Conservation (phyloP, 2,113 vertebrate species). For the Serinus canaria region DNA sequence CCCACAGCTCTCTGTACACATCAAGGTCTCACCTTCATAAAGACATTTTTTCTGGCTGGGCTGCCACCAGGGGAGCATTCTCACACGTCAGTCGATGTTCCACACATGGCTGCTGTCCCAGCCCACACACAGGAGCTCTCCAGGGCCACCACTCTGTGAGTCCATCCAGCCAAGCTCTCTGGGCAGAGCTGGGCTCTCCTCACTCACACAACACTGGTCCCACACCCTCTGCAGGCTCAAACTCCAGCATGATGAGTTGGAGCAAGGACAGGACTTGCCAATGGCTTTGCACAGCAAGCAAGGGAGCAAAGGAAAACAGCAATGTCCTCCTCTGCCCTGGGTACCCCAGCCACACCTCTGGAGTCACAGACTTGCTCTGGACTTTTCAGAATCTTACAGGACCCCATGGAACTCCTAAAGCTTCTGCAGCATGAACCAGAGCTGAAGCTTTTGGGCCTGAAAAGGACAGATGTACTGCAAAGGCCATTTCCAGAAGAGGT, state of each 20-base stretch:
- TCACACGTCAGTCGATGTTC: accelerated
- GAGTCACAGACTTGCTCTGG: not conserved
- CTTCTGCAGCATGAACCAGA: accelerated
- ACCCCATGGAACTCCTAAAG: not conserved
- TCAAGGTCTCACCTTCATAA: not conserved
- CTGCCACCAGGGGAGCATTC: not conserved
- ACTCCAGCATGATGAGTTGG: not conserved
- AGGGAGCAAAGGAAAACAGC: not conserved
- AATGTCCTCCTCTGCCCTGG: accelerated
- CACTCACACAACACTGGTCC: not conserved
- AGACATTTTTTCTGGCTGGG: not conserved
- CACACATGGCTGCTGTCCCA: not conserved
- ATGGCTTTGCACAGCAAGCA: not conserved
- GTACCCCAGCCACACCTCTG: not conserved
- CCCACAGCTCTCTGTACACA: not conserved
- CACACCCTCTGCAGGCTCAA: not conserved
- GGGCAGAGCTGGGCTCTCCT: not conserved
- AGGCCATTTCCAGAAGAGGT: not conserved
- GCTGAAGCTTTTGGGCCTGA: not conserved
- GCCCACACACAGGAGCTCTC: not conserved
- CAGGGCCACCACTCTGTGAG: not conserved
- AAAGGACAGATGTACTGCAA: not conserved
- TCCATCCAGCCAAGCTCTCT: not conserved
- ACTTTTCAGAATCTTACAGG: not conserved
- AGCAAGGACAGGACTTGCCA: not conserved